phyloP scores from a whole-genome alignment of 2,113 vertebrate genomes.

The Jacana jacana region DNA sequence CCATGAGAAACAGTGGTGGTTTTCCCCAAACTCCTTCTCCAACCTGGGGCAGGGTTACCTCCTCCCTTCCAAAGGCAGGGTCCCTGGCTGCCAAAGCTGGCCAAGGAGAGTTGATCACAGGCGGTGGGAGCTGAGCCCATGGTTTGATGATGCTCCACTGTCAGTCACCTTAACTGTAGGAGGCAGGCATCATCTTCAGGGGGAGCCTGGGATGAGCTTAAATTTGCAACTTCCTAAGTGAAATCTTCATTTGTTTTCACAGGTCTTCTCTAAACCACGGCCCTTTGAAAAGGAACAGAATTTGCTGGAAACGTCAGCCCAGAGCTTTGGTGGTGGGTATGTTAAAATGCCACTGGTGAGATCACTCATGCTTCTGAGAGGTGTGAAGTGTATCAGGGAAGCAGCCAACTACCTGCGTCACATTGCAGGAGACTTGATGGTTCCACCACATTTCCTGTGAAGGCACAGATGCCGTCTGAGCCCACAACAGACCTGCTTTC shows the following conservation, averaged over 20 bases:
- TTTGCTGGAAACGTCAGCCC: constrained; percentile 33
- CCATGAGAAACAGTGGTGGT: background rate
- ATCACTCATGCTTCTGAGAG: constrained; percentile 38
- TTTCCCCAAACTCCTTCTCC: background rate
- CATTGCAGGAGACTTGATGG: background rate
- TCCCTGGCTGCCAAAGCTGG: background rate
- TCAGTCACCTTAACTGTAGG: background rate
- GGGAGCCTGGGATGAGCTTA: background rate
- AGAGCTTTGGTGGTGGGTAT: constrained; percentile 16
- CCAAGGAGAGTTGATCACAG: background rate
- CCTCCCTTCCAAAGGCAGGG: background rate
- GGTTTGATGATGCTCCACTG: background rate
- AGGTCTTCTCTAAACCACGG: background rate
- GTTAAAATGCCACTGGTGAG: constrained; percentile 57
- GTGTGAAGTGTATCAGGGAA: constrained; percentile 44
- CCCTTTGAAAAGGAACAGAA: background rate
- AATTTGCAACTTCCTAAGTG: background rate
- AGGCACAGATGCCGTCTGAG: constrained; percentile 25
- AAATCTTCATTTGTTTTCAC: background rate
- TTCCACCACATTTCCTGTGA: background rate
- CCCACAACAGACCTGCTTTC: constrained; percentile 10
- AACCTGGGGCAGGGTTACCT: background rate
- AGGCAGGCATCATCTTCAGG: background rate
- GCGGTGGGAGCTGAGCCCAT: background rate
- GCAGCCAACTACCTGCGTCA: constrained; percentile 62